Evolutionary conservation across 2,113 vertebrate genomes (phyloP).

Genomic region (Paracanthobrama guichenoti): DNA sequence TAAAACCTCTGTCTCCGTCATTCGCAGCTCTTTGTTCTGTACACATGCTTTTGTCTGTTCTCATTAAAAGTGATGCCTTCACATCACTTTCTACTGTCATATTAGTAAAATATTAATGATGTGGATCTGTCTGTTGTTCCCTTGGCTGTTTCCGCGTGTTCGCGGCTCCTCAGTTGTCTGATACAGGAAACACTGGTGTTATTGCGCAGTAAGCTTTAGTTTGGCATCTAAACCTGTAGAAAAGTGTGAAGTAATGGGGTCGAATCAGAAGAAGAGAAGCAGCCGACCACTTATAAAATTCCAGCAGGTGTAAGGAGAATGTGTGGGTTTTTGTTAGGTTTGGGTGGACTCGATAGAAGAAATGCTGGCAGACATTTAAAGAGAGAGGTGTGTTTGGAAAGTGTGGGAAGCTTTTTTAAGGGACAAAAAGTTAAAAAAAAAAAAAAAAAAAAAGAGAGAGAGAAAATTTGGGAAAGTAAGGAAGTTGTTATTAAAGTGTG

Average conservation of each 20-base stretch:
- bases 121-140: conserved; percentile 48
- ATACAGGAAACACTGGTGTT: conserved; percentile 28
- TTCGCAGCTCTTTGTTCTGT: conserved; percentile 28
- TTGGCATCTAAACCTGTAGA: conserved; percentile 61
- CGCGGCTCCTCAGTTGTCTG: conserved; percentile 46
- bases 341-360: conserved; percentile 34
- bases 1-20: conserved; percentile 56
- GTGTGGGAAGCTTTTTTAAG: conserved; percentile 32
- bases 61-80: conserved; percentile 75
- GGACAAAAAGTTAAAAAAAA: conserved; percentile 1
- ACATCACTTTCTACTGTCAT: conserved; percentile 67
- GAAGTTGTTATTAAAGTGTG: conserved; percentile 43
- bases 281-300: conserved; percentile 38
- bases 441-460: conserved; percentile 11
- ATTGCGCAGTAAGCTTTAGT: conserved; percentile 8
- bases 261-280: conserved; percentile 45
- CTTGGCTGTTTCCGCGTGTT: conserved; percentile 41
- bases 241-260: conserved; percentile 69
- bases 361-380: conserved; percentile 44
- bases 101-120: conserved; percentile 73
- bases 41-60: conserved; percentile 68
- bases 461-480: neutral
- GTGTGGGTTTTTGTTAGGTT: conserved; percentile 54
- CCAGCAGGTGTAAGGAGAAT: conserved; percentile 40
- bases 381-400: conserved; percentile 39